Base-by-base conservation (phyloP, 2,797 vertebrate genomes). In the Microtus agrestis region DNA sequence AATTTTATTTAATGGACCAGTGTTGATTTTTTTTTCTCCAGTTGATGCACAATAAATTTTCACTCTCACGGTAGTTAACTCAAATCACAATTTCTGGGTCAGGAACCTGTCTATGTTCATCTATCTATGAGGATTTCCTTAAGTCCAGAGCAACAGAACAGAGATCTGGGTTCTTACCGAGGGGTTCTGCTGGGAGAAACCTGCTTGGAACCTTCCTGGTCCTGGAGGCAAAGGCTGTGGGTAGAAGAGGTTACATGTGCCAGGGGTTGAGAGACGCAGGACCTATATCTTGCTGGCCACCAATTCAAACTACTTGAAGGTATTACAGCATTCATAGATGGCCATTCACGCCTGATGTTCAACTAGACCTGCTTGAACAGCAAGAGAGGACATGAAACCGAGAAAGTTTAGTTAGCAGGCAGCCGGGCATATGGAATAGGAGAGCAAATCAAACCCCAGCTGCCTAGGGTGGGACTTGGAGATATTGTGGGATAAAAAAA, bases 1-100 rank as follows among this genome's bases (percentile, higher is more conserved):
- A 59, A 48, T 80, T 97, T 87, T 88, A 69, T 89, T 74, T 89
- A 90, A 59, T 71, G 76, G 37, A 46, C 40, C n/a, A 61, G 43
- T 48, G 17, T 12, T 3, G 15, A n/a, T 71, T 3, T 65, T 40
- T 10, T 11, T 43, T 84, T 69, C 65, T 27, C 3, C 40, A 63
- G 9, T 79, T 74, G 31, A 19, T 84, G 34, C n/a, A 29, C 79
- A 71, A 51, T 21, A 65, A 37, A 51, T 85, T 63, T 78, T 34
- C 29, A 67, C 21, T 87, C n/a, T 87, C 14, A 5, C 46, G 67
- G 74, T 46, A n/a, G 31, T 51, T 93, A 59, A 89, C 63, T 76
- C 25, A 69, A 87, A 43, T n/a, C 77, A 25, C 15, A 6, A 1
- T 88, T 73, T 51, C 73, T 76, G 34, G 13, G 9, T 78, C 69